Percentiles rank a stretch among this genome's conserved stretches.
Evolutionary conservation across 2,888 invertebrate species (phyloP).

Genomic region (Pandemis heparana): DNA sequence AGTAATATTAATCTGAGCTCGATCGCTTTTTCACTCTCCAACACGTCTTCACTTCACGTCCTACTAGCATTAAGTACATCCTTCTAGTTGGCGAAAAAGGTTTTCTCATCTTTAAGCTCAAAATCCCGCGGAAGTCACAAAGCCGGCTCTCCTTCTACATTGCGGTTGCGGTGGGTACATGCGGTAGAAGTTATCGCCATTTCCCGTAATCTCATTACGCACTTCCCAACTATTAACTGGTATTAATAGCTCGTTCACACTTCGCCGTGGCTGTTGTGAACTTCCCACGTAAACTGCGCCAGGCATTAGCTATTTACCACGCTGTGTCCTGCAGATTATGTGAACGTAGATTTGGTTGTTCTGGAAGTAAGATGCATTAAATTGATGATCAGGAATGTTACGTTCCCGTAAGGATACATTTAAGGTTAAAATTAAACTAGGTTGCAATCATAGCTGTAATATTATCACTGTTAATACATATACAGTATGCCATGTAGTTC

Average conservation of each 20-base stretch:
- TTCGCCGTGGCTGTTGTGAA: conserved; percentile 24
- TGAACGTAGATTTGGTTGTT: not conserved
- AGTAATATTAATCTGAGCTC: too few species aligned
- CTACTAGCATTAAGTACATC: not conserved
- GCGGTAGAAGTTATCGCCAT: conserved; percentile 28
- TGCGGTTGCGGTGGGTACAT: conserved; percentile 15
- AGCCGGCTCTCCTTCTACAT: not conserved
- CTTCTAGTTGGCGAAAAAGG: not conserved
- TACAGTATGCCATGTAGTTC: not conserved
- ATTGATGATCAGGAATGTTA: not conserved
- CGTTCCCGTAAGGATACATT: not conserved
- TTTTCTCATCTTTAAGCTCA: not conserved
- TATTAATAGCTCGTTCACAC: conserved; percentile 40
- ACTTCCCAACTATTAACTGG: conserved; percentile 40
- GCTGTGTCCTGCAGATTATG: conserved; percentile 19
- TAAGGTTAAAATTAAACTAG: not conserved
- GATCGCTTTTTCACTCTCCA: too few species aligned
- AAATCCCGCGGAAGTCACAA: not conserved
- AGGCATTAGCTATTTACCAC: conserved; percentile 18
- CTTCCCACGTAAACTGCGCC: conserved; percentile 34
- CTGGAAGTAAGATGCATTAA: not conserved
- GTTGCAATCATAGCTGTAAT: not conserved
- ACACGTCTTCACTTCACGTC: too few species aligned
- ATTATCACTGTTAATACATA: not conserved
- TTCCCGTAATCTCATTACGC: conserved; percentile 39